Percentiles rank a stretch among this genome's conserved stretches.
Conservation (phyloP, 2,113 vertebrate genomes). For the Albula goreensis region DNA sequence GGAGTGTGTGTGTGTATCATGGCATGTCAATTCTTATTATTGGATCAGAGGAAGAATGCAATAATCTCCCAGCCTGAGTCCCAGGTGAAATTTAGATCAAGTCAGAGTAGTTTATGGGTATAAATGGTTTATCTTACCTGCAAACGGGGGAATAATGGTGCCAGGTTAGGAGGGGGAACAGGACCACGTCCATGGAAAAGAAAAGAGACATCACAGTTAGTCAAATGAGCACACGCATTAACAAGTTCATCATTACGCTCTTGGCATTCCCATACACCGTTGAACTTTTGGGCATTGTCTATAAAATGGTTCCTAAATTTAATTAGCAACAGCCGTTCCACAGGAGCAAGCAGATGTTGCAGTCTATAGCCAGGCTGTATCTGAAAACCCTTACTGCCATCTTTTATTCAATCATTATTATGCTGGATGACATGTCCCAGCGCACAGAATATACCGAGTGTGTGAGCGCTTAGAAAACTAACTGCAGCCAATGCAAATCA, state of each 20-base stretch:
- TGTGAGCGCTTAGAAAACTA: neutral
- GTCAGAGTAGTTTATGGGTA: neutral
- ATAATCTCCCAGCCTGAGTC: neutral
- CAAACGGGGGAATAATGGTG: neutral
- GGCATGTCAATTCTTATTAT: neutral
- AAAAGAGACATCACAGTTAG: slow-evolving; percentile 14
- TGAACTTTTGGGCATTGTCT: neutral
- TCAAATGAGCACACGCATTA: neutral
- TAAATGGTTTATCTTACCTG: slow-evolving; percentile 13
- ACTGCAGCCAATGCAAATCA: neutral
- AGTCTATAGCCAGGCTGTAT: neutral
- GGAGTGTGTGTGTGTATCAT: neutral
- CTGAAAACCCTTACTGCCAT: slow-evolving; percentile 1
- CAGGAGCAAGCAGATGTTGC: neutral
- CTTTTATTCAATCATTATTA: neutral
- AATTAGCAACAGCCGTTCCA: neutral
- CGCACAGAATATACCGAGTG: neutral
- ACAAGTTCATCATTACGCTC: neutral
- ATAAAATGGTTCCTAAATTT: slow-evolving; percentile 1
- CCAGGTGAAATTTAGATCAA: neutral
- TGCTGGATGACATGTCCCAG: neutral
- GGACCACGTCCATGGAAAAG: slow-evolving; percentile 1
- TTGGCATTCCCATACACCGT: neutral
- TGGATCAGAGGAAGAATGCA: neutral
- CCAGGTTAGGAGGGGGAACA: neutral